phyloP scores from a whole-genome alignment of 64 coral and sea anemone genomes.

The Astreopora myriophthalma region DNA sequence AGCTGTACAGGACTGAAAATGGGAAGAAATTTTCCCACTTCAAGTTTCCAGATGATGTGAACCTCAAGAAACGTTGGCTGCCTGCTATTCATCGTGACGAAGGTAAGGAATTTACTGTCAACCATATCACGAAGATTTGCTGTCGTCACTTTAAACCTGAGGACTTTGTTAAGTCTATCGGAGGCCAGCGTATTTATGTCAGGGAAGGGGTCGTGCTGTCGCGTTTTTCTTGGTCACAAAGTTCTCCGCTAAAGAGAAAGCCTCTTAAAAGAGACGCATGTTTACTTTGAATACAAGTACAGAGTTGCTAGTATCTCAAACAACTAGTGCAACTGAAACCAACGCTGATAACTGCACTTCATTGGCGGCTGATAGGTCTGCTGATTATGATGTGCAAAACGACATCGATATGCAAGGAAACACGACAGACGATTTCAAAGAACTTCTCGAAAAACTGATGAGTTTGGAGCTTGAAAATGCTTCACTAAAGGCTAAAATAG shows the following conservation, averaged over 20 bases:
- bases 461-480: not conserved
- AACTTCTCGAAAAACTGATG: not conserved
- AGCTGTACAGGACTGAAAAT: not conserved
- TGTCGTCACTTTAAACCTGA: not conserved
- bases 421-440: not conserved
- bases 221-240: conserved; percentile 6
- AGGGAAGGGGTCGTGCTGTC: not conserved
- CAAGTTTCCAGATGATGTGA: not conserved
- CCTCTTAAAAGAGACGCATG: not conserved
- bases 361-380: not conserved
- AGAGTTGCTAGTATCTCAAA: not conserved
- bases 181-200: conserved; percentile 18
- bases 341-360: not conserved
- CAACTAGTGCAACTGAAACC: not conserved
- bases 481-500: not conserved
- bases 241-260: not conserved
- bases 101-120: not conserved
- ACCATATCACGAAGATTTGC: not conserved
- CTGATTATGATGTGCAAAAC: not conserved
- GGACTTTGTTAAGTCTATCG: not conserved
- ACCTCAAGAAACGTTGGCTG: not conserved
- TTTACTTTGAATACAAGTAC: not conserved
- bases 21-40: not conserved
- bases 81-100: not conserved
- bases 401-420: not conserved